Conservation (phyloP, 1,140 invertebrate genomes). For the Cydia amplana region DNA sequence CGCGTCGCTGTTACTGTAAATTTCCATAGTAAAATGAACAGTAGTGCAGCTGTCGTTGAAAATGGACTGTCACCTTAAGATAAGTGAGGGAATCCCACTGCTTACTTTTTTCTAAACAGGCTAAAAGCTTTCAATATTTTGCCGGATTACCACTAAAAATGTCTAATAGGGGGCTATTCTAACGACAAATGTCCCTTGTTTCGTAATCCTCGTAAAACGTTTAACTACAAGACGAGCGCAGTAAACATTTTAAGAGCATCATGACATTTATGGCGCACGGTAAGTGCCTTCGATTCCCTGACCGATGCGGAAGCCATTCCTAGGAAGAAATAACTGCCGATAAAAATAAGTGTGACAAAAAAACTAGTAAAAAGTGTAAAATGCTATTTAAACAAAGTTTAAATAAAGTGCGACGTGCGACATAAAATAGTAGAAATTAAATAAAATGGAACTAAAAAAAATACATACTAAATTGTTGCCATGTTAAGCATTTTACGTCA, state of each 20-base stretch:
- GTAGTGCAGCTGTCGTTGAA: no score
- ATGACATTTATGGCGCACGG: conserved; percentile 19
- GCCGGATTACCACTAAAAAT: background rate
- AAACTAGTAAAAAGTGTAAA: background rate
- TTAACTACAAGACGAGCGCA: conserved; percentile 25
- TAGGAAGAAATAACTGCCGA: background rate
- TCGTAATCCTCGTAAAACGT: conserved; percentile 23
- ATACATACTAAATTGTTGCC: no score
- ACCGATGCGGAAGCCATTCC: background rate
- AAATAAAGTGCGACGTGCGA: no score
- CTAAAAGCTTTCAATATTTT: conserved; percentile 4
- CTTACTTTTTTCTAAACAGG: background rate
- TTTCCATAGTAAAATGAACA: no score
- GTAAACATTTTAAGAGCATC: conserved; percentile 27
- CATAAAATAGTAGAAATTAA: no score
- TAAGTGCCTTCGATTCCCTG: conserved; percentile 30
- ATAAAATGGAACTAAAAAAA: no score
- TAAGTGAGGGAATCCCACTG: no score
- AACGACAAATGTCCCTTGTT: conserved; percentile 23
- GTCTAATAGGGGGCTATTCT: background rate
- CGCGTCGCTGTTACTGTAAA: no score
- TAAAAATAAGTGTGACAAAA: background rate
- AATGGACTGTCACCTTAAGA: no score
- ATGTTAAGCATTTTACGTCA: no score
- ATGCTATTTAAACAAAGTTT: no score